Base-by-base conservation (phyloP, 2,888 invertebrate genomes). In the Andrena flavipes region DNA sequence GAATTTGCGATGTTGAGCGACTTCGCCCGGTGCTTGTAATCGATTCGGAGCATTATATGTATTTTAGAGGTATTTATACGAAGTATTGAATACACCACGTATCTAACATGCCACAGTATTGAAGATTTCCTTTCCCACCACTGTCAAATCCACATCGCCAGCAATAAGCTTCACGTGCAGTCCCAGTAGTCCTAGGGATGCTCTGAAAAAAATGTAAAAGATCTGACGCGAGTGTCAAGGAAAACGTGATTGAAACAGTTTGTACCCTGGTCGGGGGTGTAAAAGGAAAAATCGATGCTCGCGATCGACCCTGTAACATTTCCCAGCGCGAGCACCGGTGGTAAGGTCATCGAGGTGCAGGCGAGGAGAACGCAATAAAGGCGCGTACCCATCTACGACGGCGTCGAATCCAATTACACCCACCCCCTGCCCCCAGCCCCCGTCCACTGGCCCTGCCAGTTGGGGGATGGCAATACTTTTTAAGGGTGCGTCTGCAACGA, bases 381-480 rank as follows among this genome's bases (percentile, higher is more conserved):
- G 88, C 84, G 82, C 81, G 82, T 80, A 49, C 73, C 72, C 77
- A 84, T 76, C 85, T 84, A 82, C 85, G 85, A 88, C 85, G 85
- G 84, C 91, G 89, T 91, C 89, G 91, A 92, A 92, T 93, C 90
- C 93, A 93, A 93, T 93, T 93, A 93, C 89, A 81, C 82, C 81
- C 84, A 42, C 42, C 42, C 16, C 42, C 0, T 42, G 13, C 84
- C 81, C 23, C 56, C 26, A 1, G 35, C 20, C 62, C 8, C 13
- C 8, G 35, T 42, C 42, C 42, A 42, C 51, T 16, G 33, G 49
- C 6, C 13, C 26, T n/a, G 49, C 16, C 42, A 42, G 42, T 42
- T 42, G 42, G 42, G 74, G 80, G 87, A 78, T 70, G 72, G 88
- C 84, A 88, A 88, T 88, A 88, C 88, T 88, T 88, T 88, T 87